A percentile compares a stretch with the other conserved stretches of the same genome.
Conservation (phyloP, 2,113 vertebrate genomes). For the Cyanoderma ruficeps region DNA sequence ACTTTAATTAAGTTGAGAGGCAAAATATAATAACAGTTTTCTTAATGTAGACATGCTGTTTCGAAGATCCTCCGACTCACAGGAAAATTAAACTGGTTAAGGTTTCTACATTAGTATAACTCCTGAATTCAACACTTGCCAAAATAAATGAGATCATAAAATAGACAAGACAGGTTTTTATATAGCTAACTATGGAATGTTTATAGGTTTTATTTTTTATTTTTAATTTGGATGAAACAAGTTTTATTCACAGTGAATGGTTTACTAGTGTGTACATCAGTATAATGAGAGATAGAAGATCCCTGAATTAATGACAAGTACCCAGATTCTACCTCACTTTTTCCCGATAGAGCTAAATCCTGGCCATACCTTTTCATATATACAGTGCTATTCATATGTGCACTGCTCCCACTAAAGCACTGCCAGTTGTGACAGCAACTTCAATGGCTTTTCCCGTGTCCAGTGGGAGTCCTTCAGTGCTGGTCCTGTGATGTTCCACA, state of each 20-base stretch:
- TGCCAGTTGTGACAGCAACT: neutral
- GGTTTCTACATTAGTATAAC: neutral
- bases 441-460: neutral
- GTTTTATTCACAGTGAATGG: neutral
- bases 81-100: neutral
- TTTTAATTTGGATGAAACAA: neutral
- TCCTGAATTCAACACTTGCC: neutral
- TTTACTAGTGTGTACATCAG: neutral
- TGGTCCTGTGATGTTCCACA: neutral
- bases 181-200: neutral
- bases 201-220: neutral
- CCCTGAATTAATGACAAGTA: neutral
- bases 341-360: neutral
- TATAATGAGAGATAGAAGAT: neutral
- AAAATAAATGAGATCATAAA: neutral
- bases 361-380: neutral
- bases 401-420: neutral
- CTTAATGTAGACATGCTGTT: neutral
- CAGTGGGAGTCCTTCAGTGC: neutral
- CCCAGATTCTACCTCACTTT: neutral
- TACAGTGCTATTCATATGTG: neutral
- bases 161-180: neutral
- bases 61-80: neutral
- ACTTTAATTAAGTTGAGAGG: constrained; percentile 41
- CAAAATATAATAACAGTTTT: constrained; percentile 31